Conservation (phyloP, 2,113 vertebrate genomes). For the Apteryx owenii region DNA sequence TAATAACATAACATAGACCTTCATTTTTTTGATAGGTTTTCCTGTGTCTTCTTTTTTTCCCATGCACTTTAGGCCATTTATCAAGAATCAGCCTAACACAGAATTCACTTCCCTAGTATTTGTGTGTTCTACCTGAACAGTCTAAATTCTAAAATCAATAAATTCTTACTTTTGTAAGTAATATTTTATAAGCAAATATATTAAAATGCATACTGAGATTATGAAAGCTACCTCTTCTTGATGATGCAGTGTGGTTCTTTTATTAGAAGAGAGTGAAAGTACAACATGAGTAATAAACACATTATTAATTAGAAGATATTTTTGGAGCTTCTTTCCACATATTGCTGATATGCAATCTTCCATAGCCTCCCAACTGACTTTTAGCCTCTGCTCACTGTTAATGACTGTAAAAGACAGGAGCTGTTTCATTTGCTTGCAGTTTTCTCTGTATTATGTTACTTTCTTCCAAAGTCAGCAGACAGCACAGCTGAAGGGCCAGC, state of each 20-base stretch:
- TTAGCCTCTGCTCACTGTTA: not conserved
- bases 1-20: not conserved
- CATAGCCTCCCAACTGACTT: not conserved
- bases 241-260: not conserved
- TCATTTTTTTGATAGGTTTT: not conserved
- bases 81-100: not conserved
- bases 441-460: not conserved
- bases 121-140: not conserved
- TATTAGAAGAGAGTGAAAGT: not conserved
- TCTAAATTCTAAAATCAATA: not conserved
- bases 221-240: not conserved
- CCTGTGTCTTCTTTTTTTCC: not conserved
- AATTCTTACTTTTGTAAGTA: not conserved
- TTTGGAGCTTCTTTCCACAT: not conserved
- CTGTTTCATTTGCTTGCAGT: not conserved
- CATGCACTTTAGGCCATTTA: not conserved
- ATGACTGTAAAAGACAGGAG: not conserved
- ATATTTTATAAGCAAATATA: not conserved
- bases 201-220: not conserved
- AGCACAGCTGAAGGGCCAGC: not conserved
- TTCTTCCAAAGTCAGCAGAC: not conserved
- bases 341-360: not conserved
- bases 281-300: not conserved
- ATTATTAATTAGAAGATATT: not conserved
- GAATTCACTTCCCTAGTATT: not conserved